Evolutionary conservation across 1,140 invertebrate genomes (phyloP).

Genomic region (Pemphigus obesinymphae): DNA sequence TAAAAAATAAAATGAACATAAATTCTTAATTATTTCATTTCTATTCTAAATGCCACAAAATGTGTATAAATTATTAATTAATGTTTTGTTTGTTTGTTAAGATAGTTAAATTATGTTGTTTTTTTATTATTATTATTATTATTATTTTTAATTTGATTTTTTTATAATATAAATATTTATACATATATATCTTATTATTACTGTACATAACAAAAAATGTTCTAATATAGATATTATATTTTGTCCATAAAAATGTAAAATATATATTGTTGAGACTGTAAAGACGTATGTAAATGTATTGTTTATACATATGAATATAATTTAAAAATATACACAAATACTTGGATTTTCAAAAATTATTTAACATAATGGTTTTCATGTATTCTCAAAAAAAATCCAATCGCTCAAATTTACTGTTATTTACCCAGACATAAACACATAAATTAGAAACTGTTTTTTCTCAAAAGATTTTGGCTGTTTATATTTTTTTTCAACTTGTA

Average conservation of each 20-base stretch:
- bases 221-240: conserved; percentile 41
- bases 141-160: conserved; percentile 26
- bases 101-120: conserved; percentile 41
- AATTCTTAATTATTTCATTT: conserved; percentile 7
- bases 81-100: conserved; percentile 41
- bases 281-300: conserved; percentile 39
- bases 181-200: conserved; percentile 24
- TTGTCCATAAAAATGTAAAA: conserved; percentile 41
- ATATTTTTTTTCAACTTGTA: not conserved
- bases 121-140: conserved; percentile 29
- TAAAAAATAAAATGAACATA: not conserved
- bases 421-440: not conserved
- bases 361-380: conserved; percentile 20
- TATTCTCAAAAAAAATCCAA: not conserved
- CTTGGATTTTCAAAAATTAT: conserved; percentile 16
- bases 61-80: conserved; percentile 22
- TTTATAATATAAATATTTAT: conserved; percentile 23
- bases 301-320: conserved; percentile 31
- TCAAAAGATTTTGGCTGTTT: not conserved
- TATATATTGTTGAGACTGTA: conserved; percentile 41
- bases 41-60: not conserved
- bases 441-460: not conserved
- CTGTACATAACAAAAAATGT: conserved; percentile 37
- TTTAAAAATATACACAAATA: conserved; percentile 21
- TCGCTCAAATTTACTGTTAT: not conserved